Evolutionary conservation across 2,797 vertebrate genomes (phyloP), one percentile per base, ranked within the genome.

Genomic region (Pterois miles): DNA sequence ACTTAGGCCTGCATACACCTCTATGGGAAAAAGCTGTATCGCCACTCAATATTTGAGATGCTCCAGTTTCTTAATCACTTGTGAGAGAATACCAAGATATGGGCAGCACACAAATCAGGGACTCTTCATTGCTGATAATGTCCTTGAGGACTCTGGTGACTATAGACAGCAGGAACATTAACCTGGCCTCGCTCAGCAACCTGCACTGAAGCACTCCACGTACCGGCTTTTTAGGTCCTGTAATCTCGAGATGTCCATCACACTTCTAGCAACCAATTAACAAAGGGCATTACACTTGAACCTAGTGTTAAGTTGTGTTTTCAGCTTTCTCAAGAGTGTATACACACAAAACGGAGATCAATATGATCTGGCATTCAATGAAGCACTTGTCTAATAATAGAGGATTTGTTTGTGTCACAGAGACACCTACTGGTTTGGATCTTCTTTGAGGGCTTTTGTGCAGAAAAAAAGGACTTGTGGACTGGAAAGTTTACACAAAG

Each of bases 341-440:
- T 9, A 56, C 3, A 53, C 25, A 65, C 62, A 65, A 58, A 71
- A 71, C 73, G 59, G 81, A 77, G 76, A 88, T 83, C 76, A 69
- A 80, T 80, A 48, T 33, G 52, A 72, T 70, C 53, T 66, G 67
- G 59, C 77, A 72, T 77, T 77, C 58, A 70, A 27, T 53, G 56
- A 74, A 52, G 58, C 65, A 4, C 69, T 68, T 8, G 70, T 31
- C 59, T 43, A 16, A 66, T 60, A 62, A 40, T 25, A 8, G 38
- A 50, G 36, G 33, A 34, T 87, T 83, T 65, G 68, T 89, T 85
- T 92, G 92, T 91, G 88, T 84, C 82, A 68, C 84, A 93, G 93
- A 89, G 93, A 91, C 94, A 89, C 89, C 93, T 94, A 71, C 88
- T 93, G 93, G 93, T 71, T 14, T 8, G 27, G 3, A 4, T 58